Conservation (phyloP, 2,888 invertebrate species). For the Zaprionus bogoriensis region DNA sequence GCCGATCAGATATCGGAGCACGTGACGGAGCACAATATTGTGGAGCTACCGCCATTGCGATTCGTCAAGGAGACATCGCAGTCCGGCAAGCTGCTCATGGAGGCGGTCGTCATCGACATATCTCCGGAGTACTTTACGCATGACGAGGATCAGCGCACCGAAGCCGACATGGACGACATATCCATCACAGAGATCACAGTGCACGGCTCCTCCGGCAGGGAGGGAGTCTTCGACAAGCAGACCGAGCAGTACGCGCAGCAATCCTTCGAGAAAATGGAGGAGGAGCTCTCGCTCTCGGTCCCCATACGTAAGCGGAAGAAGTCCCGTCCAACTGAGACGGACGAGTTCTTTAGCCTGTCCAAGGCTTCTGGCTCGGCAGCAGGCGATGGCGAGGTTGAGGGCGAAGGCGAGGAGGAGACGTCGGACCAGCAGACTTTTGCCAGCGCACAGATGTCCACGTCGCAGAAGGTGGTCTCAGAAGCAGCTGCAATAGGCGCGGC, state of each 20-base stretch:
- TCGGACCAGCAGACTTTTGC: conserved; percentile 87
- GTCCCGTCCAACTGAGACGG: conserved; percentile 86
- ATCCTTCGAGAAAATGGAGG: conserved; percentile 83
- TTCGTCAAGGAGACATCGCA: conserved; percentile 95
- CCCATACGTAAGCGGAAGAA: conserved; percentile 85
- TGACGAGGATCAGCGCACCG: conserved; percentile 92
- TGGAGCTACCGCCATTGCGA: conserved; percentile 92
- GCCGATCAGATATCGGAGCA: conserved; percentile 96
- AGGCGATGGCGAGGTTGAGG: conserved; percentile 80
- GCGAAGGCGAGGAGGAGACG: conserved; percentile 84
- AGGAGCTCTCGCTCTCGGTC: conserved; percentile 85
- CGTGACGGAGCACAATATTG: conserved; percentile 91
- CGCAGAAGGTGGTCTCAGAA: conserved; percentile 32
- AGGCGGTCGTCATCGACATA: conserved; percentile 95
- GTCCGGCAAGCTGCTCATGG: conserved; percentile 93
- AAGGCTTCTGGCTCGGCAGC: conserved; percentile 84
- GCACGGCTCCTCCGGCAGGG: conserved; percentile 84
- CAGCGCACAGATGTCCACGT: conserved; percentile 85
- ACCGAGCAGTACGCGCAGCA: conserved; percentile 83
- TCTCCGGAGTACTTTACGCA: conserved; percentile 92
- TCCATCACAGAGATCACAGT: conserved; percentile 90
- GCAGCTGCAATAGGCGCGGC: conserved; percentile 37
- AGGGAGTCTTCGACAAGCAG: conserved; percentile 83
- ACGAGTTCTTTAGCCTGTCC: conserved; percentile 87
- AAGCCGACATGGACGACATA: conserved; percentile 93